phyloP scores from a whole-genome alignment of 2,113 vertebrate species.

The Nanorana parkeri region DNA sequence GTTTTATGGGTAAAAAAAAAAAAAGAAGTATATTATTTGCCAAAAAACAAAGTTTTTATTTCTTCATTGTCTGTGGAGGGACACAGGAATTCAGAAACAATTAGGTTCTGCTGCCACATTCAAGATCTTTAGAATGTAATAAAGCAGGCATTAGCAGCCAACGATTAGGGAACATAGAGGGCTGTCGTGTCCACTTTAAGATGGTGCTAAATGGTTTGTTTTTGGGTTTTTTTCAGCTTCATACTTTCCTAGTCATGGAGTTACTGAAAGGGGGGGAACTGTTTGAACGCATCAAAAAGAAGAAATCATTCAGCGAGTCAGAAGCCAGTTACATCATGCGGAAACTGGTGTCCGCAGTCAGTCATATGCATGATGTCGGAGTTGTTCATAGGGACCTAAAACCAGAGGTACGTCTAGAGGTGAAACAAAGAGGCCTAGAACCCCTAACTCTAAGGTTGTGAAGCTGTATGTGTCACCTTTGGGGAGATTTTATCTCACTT shows the following conservation, averaged over 20 bases:
- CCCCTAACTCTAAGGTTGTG: too few relatives aligned
- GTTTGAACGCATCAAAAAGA: conserved; percentile 92
- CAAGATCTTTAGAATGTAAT: too few relatives aligned
- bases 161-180: not conserved
- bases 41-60: too few relatives aligned
- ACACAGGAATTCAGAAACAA: too few relatives aligned
- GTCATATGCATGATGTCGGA: conserved; percentile 98
- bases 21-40: too few relatives aligned
- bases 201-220: not conserved
- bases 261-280: conserved; percentile 92
- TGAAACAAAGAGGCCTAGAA: not conserved
- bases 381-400: conserved; percentile 96
- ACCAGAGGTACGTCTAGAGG: conserved; percentile 83
- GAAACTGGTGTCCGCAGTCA: conserved; percentile 92
- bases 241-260: conserved; percentile 94
- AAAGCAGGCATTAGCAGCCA: too few relatives aligned
- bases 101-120: too few relatives aligned
- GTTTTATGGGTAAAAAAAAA: too few relatives aligned
- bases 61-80: too few relatives aligned
- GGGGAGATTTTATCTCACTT: too few relatives aligned
- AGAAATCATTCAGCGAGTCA: conserved; percentile 94
- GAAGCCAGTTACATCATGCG: conserved; percentile 97
- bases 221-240: conserved; percentile 81
- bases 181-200: not conserved
- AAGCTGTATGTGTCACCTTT: too few relatives aligned